Percentiles rank a stretch among this genome's conserved stretches.
Conservation (phyloP, 2,888 invertebrate species). For the Hypolimnas misippus region DNA sequence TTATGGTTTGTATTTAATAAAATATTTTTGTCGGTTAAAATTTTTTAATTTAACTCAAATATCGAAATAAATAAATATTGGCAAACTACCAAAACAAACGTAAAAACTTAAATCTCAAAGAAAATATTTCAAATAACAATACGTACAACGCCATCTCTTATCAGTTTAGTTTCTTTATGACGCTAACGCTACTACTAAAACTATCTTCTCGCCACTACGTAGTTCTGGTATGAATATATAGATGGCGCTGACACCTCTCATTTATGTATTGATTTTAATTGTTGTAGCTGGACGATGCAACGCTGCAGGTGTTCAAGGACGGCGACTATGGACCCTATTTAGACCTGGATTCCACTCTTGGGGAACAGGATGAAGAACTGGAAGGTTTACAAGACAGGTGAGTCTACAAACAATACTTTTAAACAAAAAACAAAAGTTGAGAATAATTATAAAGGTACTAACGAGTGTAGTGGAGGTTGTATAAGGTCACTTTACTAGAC, state of each 20-base stretch:
- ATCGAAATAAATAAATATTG: no score
- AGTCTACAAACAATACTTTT: conserved; percentile 48
- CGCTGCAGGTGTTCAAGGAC: conserved; percentile 98
- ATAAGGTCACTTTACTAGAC: neutral
- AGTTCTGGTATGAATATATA: neutral
- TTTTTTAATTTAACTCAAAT: no score
- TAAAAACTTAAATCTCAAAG: neutral
- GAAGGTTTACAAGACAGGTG: conserved; percentile 97
- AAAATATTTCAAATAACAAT: neutral
- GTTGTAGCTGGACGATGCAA: conserved; percentile 97
- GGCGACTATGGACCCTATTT: conserved; percentile 98
- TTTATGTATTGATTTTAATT: conserved; percentile 45
- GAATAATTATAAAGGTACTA: conserved; percentile 6
- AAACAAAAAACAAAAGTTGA: conserved; percentile 1
- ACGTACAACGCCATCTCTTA: neutral
- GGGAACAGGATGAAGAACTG: conserved; percentile 98
- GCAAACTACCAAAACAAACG: neutral
- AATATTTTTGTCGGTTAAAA: no score
- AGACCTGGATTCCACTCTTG: conserved; percentile 97
- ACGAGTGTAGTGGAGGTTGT: neutral
- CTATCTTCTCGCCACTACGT: neutral
- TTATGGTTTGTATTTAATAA: no score
- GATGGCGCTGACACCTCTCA: conserved; percentile 11
- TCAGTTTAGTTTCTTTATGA: neutral
- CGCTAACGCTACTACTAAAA: neutral